phyloP scores from a whole-genome alignment of 2,797 vertebrate genomes.

The Scyliorhinus canicula region DNA sequence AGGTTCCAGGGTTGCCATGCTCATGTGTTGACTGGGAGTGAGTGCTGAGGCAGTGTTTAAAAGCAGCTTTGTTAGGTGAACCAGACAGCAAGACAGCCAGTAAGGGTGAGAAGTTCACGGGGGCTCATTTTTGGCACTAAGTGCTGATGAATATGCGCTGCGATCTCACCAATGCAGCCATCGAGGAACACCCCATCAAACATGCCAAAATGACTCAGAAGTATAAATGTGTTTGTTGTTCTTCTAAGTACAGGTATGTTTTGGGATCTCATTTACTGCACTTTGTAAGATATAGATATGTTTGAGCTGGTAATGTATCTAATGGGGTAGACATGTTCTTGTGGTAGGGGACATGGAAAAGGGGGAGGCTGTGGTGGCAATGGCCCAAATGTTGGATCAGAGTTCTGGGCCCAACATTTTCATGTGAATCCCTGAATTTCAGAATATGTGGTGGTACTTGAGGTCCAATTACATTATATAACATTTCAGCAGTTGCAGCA shows the following conservation, averaged over 20 bases:
- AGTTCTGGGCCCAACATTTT: not conserved
- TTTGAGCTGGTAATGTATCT: not conserved
- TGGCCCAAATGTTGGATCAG: not conserved
- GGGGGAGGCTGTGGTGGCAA: not conserved
- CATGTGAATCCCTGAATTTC: not conserved
- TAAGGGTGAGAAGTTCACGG: no score
- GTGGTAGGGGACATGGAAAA: not conserved
- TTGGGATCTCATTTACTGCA: not conserved
- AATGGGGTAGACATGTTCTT: not conserved
- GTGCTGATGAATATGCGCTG: no score
- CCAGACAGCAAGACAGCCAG: no score
- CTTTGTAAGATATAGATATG: not conserved
- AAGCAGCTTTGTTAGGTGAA: no score
- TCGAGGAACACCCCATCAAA: no score
- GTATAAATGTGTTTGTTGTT: not conserved
- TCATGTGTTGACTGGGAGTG: no score
- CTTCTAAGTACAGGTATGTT: not conserved
- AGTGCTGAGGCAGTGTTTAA: no score
- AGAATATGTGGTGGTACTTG: not conserved
- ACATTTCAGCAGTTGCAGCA: not conserved
- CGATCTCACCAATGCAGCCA: no score
- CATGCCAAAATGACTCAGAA: no score
- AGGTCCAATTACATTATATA: not conserved
- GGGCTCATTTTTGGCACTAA: no score
- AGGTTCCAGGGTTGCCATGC: no score